Evolutionary conservation across 2,888 invertebrate species (phyloP), one percentile per base, ranked within the genome.

Genomic region (Exocentrus adspersus): DNA sequence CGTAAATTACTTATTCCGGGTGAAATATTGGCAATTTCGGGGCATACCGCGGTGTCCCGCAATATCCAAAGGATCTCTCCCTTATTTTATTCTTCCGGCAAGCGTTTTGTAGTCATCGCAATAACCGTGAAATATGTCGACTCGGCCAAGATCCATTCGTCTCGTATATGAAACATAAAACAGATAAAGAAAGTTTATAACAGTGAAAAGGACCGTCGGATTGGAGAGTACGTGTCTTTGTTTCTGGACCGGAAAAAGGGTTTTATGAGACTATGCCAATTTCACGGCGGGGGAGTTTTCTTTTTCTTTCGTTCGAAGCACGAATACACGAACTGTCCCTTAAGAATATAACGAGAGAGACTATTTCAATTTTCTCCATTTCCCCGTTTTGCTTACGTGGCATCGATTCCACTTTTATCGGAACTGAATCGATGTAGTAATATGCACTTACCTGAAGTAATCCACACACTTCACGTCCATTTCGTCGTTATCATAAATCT

Each of bases 41-140:
- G 42, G 54, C 41, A 51, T 50, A 30, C 56, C 61, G 42, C 37
- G 43, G 50, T 16, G 28, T 42, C 52, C 50, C 37, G 56, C 51
- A 62, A 54, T 62, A 56, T 62, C 50, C 30, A 45, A 24, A 41
- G 50, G 48, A 46, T 24, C 37, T 37, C 50, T 50, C 43, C n/a
- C 61, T 50, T 56, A 62, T 62, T 62, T 56, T 62, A 62, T 53
- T 67, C n/a, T 67, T 64, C 60, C 67, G 46, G 52, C 66, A 67
- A n/a, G n/a, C n/a, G 64, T 65, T 65, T 62, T 62, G 66, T 56
- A 66, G 66, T 69, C 69, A 65, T 69, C 61, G 69, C 69, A 67
- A 69, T 69, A 67, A 67, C 64, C 54, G 32, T 64, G 65, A 69
- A 67, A 67, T 69, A 69, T 69, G 46, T 46, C 46, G 45, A 46